Evolutionary conservation across 2,888 invertebrate genomes (phyloP).

Genomic region (Synergus laeviventris): DNA sequence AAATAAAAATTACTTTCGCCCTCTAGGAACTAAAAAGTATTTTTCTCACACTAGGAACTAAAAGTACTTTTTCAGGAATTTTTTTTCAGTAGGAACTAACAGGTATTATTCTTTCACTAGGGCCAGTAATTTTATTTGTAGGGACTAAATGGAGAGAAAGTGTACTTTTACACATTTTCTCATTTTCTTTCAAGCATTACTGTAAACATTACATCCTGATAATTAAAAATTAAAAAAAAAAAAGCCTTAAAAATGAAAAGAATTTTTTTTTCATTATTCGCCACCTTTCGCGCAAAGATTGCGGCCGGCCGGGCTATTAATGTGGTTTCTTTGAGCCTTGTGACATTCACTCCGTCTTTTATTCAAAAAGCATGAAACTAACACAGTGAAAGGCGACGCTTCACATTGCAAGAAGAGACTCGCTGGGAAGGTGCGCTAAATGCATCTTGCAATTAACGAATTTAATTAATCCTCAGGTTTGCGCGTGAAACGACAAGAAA

Average conservation of each 20-base stretch:
- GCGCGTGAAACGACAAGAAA: slow-evolving; percentile 65
- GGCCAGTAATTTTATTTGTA: no score
- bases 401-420: slow-evolving; percentile 43
- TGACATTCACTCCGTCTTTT: not conserved
- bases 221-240: no score
- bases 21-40: no score
- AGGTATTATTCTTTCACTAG: no score
- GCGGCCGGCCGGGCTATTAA: not conserved
- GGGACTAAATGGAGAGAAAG: no score
- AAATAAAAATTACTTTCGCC: no score
- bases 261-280: not conserved
- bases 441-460: slow-evolving; percentile 74
- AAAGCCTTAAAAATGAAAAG: not conserved
- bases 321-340: not conserved
- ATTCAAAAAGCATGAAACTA: not conserved
- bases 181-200: no score
- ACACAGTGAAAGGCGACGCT: not conserved
- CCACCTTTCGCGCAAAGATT: not conserved
- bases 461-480: slow-evolving; percentile 73
- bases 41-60: no score
- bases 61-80: no score
- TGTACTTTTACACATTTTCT: no score
- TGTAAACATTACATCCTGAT: not conserved
- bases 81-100: no score
- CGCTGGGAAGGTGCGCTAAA: slow-evolving; percentile 61